Percentiles rank a stretch among this genome's conserved stretches.
Evolutionary conservation across 2,888 invertebrate genomes (phyloP).

Genomic region (Drosophila austrosaltans): DNA sequence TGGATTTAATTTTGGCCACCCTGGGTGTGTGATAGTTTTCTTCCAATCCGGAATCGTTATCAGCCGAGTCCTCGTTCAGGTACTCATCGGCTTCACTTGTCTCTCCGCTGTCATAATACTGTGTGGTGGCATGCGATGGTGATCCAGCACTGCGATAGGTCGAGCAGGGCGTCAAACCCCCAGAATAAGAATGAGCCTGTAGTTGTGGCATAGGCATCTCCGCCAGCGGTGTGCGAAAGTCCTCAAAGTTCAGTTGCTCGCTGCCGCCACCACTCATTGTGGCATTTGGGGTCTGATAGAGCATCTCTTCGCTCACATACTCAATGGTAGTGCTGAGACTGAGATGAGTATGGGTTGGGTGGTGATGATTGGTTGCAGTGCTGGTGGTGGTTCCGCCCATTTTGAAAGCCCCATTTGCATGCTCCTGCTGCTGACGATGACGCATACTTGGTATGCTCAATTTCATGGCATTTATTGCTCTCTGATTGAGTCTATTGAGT

Average conservation of each 20-base stretch:
- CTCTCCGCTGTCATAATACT: conserved; percentile 70
- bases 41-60: conserved; percentile 82
- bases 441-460: conserved; percentile 81
- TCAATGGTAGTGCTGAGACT: conserved; percentile 60
- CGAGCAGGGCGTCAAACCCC: conserved; percentile 61
- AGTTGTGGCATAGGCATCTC: conserved; percentile 74
- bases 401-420: background rate
- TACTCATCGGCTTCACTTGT: conserved; percentile 65
- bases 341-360: conserved; percentile 21
- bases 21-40: conserved; percentile 83
- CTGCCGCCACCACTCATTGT: conserved; percentile 70
- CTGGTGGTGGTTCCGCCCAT: background rate
- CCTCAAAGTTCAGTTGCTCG: conserved; percentile 67
- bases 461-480: conserved; percentile 82
- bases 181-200: conserved; percentile 29
- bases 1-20: conserved; percentile 83
- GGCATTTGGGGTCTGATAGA: conserved; percentile 82
- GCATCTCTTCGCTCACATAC: conserved; percentile 71
- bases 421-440: conserved; percentile 58
- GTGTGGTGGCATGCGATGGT: conserved; percentile 62
- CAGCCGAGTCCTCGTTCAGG: conserved; percentile 69
- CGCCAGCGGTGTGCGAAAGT: conserved; percentile 81
- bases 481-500: conserved; percentile 84
- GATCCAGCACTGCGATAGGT: conserved; percentile 64
- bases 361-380: conserved; percentile 10